Evolutionary conservation across 2,797 vertebrate species (phyloP), one percentile per base, ranked within the genome.

Genomic region (Chromobotia macracanthus): DNA sequence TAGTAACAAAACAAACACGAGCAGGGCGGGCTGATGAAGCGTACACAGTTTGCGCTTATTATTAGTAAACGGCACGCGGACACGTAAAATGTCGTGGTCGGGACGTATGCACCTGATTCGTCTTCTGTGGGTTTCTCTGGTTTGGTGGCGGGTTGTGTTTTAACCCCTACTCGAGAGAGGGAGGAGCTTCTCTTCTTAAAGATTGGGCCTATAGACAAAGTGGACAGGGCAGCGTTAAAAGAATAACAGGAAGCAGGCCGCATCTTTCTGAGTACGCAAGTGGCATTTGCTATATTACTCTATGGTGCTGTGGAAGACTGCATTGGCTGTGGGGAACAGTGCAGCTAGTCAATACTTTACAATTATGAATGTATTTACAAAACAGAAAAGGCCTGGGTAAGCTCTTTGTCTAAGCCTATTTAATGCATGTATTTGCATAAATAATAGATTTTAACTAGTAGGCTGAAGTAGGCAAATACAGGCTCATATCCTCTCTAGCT

Each of bases 111-210:
- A 97, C 94, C 93, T 95, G 94, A 21, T 90, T 95, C 94, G 88
- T 94, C 92, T 85, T 94, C 91, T 84, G 93, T 91, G 69, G 88
- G 83, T 89, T 94, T 95, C 88, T 95, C 94, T 89, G 91, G 69
- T 82, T 93, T 95, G 84, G 90, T 64, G 89, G 91, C 86, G 75
- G 91, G 86, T 9, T 92, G 91, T 21, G 88, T 87, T 92, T 94
- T 94, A 90, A 86, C 93, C 89, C 88, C 92, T 89, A 93, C 92
- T 91, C 95, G 95, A 88, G 85, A 94, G 86, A 97, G 92, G 85
- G 96, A 96, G 74, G 95, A 94, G 87, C 95, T 98, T 91, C 95
- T 95, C 90, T 91, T 96, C 93, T 93, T 95, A 91, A 92, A 80
- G 75, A 87, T 79, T 83, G 71, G 88, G 90, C 92, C 93, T 94